A percentile compares a stretch with the other conserved stretches of the same genome.
Conservation (phyloP, 2,113 vertebrate species). For the Myrmecobius fasciatus region DNA sequence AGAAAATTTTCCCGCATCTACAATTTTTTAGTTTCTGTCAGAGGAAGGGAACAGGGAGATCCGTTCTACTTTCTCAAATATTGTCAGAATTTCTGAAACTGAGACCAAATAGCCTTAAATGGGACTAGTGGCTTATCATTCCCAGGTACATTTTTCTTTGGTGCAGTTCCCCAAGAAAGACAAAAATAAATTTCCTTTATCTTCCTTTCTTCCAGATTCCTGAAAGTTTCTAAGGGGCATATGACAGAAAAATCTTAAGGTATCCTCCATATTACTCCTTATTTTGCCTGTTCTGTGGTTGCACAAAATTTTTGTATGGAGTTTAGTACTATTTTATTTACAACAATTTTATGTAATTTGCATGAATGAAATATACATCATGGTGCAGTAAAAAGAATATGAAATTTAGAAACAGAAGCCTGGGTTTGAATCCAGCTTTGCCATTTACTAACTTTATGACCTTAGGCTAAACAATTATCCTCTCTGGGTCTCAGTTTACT, state of each 20-base stretch:
- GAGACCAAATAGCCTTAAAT: not conserved
- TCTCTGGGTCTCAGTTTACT: not conserved
- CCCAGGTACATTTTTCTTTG: not conserved
- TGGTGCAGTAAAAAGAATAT: not conserved
- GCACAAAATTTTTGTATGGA: not conserved
- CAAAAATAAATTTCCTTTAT: slow-evolving; percentile 6
- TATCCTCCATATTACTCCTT: not conserved
- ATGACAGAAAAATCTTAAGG: not conserved
- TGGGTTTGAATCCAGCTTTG: not conserved
- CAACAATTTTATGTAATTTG: not conserved
- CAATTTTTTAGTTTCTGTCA: not conserved
- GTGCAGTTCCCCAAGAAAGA: not conserved
- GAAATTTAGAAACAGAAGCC: not conserved
- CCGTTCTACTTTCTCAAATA: not conserved
- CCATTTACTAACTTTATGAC: not conserved
- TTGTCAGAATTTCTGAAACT: not conserved
- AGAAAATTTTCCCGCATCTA: not conserved
- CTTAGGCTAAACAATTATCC: not conserved
- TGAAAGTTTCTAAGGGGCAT: not conserved
- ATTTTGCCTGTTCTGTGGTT: not conserved
- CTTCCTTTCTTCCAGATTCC: not conserved
- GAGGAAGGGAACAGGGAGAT: not conserved
- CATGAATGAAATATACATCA: not conserved
- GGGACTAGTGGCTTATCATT: not conserved
- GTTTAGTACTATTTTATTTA: not conserved